Conservation (phyloP, 2,888 invertebrate genomes). For the Morpho achilles region DNA sequence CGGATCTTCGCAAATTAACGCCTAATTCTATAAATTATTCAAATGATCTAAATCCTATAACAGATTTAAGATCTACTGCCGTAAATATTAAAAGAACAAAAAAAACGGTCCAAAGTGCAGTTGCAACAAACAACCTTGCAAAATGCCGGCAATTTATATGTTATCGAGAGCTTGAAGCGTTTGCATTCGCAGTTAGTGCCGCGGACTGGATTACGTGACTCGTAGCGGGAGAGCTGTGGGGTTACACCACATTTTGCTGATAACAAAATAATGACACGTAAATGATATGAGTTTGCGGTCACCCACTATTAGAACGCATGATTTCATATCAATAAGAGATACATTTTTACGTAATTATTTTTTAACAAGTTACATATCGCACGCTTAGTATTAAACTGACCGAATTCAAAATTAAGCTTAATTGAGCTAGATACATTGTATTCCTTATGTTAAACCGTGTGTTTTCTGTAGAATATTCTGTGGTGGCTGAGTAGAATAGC, state of each 20-base stretch:
- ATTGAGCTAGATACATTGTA: not conserved
- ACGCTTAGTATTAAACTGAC: too few species aligned
- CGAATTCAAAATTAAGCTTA: not conserved
- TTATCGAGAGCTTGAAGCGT: slow-evolving; percentile 12
- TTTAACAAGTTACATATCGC: not conserved
- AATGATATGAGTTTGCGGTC: slow-evolving; percentile 10
- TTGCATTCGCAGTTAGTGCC: slow-evolving; percentile 15
- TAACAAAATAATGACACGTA: slow-evolving; percentile 6
- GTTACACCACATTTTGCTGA: slow-evolving; percentile 5
- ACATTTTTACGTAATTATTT: not conserved
- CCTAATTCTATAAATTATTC: too few species aligned
- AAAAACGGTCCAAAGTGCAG: slow-evolving; percentile 11
- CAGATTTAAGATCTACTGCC: not conserved
- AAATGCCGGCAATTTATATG: slow-evolving; percentile 21
- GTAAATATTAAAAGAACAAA: slow-evolving; percentile 8
- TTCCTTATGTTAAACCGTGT: too few species aligned
- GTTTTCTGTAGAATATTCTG: too few species aligned
- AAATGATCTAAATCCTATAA: too few species aligned
- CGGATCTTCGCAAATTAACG: too few species aligned
- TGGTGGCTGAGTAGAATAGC: too few species aligned
- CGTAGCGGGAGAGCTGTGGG: slow-evolving; percentile 6
- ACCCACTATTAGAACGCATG: slow-evolving; percentile 4
- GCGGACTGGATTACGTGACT: slow-evolving; percentile 23
- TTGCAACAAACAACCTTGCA: slow-evolving; percentile 21
- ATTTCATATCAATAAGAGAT: slow-evolving; percentile 4